Conservation (phyloP, 1,140 invertebrate species). For the Calycopis cecrops region DNA sequence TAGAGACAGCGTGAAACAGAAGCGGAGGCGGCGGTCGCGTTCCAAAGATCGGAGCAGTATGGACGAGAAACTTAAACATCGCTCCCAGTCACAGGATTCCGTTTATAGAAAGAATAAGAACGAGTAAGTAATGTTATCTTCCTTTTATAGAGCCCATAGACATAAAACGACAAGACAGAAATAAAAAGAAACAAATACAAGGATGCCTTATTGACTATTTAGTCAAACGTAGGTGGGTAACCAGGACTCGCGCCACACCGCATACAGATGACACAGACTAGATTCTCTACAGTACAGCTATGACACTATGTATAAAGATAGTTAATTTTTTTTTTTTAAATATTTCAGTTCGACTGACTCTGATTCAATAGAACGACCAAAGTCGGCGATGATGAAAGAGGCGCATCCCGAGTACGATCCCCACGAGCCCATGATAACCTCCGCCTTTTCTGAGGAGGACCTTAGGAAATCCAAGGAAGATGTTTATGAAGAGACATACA, state of each 20-base stretch:
- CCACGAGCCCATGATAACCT: conserved; percentile 68
- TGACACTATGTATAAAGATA: too few species aligned
- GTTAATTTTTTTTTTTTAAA: conserved; percentile 22
- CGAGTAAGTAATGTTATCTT: conserved; percentile 44
- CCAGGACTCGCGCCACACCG: too few species aligned
- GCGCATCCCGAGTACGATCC: conserved; percentile 65
- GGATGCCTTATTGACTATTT: too few species aligned
- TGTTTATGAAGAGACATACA: conserved; percentile 55
- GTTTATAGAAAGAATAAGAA: conserved; percentile 50
- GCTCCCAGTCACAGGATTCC: conserved; percentile 57
- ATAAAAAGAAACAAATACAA: too few species aligned
- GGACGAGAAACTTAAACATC: conserved; percentile 46
- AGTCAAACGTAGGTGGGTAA: too few species aligned
- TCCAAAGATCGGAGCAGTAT: conserved; percentile 37
- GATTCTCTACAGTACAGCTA: too few species aligned
- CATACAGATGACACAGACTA: too few species aligned
- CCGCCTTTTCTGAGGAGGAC: conserved; percentile 65
- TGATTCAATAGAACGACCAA: conserved; percentile 60
- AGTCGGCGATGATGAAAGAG: conserved; percentile 65
- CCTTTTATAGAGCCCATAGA: not conserved
- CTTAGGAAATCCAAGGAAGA: conserved; percentile 59
- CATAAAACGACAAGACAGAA: too few species aligned
- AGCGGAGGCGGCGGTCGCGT: conserved; percentile 35
- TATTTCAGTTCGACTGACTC: conserved; percentile 58
- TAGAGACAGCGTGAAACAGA: conserved; percentile 29